Conservation (phyloP, 2,113 vertebrate genomes). For the Vulpes lagopus region DNA sequence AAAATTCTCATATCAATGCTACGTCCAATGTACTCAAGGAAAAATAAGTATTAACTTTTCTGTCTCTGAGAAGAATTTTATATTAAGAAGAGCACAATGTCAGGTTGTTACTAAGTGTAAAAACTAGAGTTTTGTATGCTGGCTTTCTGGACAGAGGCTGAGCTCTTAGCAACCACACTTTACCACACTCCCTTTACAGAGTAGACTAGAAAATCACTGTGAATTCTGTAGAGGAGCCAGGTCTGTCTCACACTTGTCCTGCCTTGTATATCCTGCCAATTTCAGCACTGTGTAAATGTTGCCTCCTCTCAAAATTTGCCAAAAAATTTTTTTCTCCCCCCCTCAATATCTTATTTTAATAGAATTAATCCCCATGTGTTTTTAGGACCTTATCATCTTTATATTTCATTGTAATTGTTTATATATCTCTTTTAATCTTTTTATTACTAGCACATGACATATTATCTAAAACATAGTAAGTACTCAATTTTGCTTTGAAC, state of each 20-base stretch:
- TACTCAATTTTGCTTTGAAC: background rate
- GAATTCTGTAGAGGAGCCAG: background rate
- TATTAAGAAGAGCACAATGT: background rate
- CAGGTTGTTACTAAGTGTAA: background rate
- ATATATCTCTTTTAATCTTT: background rate
- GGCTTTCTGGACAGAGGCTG: background rate
- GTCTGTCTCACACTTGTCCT: background rate
- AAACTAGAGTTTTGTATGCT: background rate
- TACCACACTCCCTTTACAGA: background rate
- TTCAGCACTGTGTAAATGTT: background rate
- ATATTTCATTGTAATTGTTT: background rate
- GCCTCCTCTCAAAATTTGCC: background rate
- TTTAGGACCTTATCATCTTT: background rate
- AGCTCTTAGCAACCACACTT: background rate
- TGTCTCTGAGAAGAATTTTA: background rate
- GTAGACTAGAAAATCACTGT: background rate
- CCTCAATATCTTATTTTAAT: background rate
- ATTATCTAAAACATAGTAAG: background rate
- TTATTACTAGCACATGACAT: background rate
- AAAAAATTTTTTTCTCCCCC: background rate
- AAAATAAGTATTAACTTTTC: background rate
- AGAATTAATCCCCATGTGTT: background rate
- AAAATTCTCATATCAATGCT: background rate
- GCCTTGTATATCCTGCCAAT: background rate
- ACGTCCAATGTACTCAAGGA: background rate